Conservation (phyloP, 2,113 vertebrate genomes). For the Mesitornis unicolor region DNA sequence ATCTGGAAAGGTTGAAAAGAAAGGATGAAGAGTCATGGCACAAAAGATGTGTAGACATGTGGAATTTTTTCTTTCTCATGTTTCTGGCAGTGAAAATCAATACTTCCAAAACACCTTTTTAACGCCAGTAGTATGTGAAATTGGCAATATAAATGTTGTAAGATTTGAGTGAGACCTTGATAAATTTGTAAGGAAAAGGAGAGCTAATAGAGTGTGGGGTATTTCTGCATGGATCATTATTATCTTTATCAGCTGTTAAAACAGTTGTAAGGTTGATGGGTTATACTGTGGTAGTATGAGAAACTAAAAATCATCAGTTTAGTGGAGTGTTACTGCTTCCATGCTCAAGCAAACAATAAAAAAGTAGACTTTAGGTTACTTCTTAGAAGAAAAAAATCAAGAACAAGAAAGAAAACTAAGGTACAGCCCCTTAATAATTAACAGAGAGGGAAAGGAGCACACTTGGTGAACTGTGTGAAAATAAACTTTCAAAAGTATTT, state of each 20-base stretch:
- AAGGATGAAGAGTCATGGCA: neutral
- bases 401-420: neutral
- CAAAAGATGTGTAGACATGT: fast-evolving
- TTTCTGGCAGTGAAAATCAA: neutral
- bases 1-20: neutral
- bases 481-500: neutral
- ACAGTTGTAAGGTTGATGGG: fast-evolving
- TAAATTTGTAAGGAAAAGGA: neutral
- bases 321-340: neutral
- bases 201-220: neutral
- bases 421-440: neutral
- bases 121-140: neutral
- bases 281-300: neutral
- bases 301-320: neutral
- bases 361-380: neutral
- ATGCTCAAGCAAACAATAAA: neutral
- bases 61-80: neutral
- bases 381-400: neutral
- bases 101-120: neutral
- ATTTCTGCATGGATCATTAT: neutral
- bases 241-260: neutral
- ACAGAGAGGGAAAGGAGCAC: neutral
- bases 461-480: neutral
- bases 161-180: neutral
- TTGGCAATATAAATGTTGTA: neutral